Evolutionary conservation across 2,888 invertebrate species (phyloP).

Genomic region (Synergus japonicus): DNA sequence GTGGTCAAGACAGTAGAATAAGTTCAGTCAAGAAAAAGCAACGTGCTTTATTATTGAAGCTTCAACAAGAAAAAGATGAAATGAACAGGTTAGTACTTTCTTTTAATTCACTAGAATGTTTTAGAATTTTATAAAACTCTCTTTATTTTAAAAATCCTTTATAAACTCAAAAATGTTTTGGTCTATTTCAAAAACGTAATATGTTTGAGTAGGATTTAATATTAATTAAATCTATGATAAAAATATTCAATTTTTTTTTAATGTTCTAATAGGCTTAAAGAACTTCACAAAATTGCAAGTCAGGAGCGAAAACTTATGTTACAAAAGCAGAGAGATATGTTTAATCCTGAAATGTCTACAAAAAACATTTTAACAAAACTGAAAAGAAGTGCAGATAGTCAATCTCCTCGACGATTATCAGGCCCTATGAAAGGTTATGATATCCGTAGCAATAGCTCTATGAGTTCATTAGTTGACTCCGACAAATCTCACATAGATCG

Average conservation of each 20-base stretch:
- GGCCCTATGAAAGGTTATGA: constrained; percentile 80
- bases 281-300: constrained; percentile 79
- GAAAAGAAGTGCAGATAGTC: constrained; percentile 77
- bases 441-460: constrained; percentile 77
- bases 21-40: constrained; percentile 83
- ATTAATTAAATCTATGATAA: constrained; percentile 25
- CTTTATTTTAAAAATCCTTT: too few species aligned
- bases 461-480: constrained; percentile 74
- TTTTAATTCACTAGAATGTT: not conserved
- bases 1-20: constrained; percentile 74
- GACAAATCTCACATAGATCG: constrained; percentile 74
- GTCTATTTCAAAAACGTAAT: too few species aligned
- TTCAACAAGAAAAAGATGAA: constrained; percentile 84
- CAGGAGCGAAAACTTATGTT: constrained; percentile 79
- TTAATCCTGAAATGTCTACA: constrained; percentile 79
- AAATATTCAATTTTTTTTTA: constrained; percentile 22
- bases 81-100: constrained; percentile 80
- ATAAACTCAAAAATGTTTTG: too few species aligned
- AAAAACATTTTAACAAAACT: constrained; percentile 78
- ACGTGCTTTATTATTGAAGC: constrained; percentile 82
- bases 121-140: too few species aligned
- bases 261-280: constrained; percentile 76
- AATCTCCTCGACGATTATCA: constrained; percentile 75
- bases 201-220: not conserved
- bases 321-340: constrained; percentile 79